Evolutionary conservation across 2,888 invertebrate genomes (phyloP), one percentile per base, ranked within the genome.

Genomic region (Crepidodera aurea): DNA sequence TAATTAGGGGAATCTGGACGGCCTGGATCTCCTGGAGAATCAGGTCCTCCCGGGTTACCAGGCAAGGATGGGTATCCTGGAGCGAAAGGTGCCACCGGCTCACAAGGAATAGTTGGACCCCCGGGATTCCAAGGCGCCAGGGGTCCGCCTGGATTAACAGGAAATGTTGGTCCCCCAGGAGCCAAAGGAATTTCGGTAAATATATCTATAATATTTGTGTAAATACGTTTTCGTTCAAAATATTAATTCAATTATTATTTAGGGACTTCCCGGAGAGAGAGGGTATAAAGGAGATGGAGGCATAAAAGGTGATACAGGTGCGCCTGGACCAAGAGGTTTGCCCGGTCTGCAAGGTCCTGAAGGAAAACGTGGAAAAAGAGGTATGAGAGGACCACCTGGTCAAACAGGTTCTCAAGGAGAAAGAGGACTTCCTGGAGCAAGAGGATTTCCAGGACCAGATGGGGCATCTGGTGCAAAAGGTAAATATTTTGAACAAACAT

Each of bases 61-160:
- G 94, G 93, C 8, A 89, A 89, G 79, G 93, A 93, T 77, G 94
- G 94, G 1, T 79, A 83, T n/a, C 84, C 88, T 0, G 93, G 93
- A 32, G 93, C 93, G 70, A 93, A 93, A 74, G 94, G 94, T 19
- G 86, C 86, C 32, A 83, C 86, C 40, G 95, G 95, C 12, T 84
- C 88, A 57, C 79, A 85, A 8, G 93, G 93, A n/a, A 78, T 86
- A 1, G 81, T 88, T 2, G 93, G 93, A 0, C 86, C 89, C 1
- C 91, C 92, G 74, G 95, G 94, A 2, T 93, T 93, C 77, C 92
- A 92, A 0, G 94, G 94, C 15, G 86, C 90, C 1, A 84, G 92
- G 71, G 94, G 94, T 8, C 86, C 88, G 1, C 90, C 92, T 1
- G 94, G 93, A 22, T 76, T 88, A 42, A 79, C 88, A 37, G 93